Percentiles rank a stretch among this genome's conserved stretches.
Evolutionary conservation across 2,888 invertebrate species (phyloP).

Genomic region (Epistrophe grossulariae): DNA sequence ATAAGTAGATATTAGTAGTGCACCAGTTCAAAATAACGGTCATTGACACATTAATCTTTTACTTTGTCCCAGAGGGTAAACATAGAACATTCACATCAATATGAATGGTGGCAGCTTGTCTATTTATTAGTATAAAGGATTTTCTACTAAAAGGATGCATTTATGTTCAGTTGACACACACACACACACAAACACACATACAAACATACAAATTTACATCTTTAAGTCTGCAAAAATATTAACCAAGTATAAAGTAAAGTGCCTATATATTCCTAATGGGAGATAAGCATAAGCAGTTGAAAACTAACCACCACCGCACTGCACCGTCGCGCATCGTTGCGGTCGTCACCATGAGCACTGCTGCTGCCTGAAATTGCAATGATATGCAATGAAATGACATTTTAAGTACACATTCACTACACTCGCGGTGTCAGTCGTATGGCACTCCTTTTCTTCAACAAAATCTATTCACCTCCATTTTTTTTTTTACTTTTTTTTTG

Average conservation of each 20-base stretch:
- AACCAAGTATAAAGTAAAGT: slow-evolving; percentile 46
- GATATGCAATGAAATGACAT: slow-evolving; percentile 70
- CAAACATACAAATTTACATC: background rate
- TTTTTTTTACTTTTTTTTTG: too few species aligned
- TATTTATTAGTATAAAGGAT: slow-evolving; percentile 65
- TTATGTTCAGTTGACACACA: background rate
- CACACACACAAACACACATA: background rate
- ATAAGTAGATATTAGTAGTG: background rate
- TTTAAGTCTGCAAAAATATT: slow-evolving; percentile 54
- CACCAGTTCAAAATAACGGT: slow-evolving; percentile 55
- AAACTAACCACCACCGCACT: background rate
- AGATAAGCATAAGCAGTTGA: slow-evolving; percentile 15
- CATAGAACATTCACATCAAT: slow-evolving; percentile 13
- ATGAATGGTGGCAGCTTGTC: slow-evolving; percentile 25
- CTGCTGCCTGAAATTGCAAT: slow-evolving; percentile 34
- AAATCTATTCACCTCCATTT: slow-evolving; percentile 61
- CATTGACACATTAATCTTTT: slow-evolving; percentile 70
- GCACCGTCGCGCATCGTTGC: background rate
- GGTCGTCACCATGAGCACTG: background rate
- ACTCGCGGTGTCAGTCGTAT: background rate
- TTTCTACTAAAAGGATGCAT: slow-evolving; percentile 41
- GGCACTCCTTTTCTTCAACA: slow-evolving; percentile 39
- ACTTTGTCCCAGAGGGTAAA: slow-evolving; percentile 48
- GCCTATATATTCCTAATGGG: background rate
- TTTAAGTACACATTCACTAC: slow-evolving; percentile 66